These are phyloP conservation scores for Scotopteryx bipunctaria DNA, from an alignment of 2,888 invertebrate genomes.

Conservation along the genomic window DNA sequence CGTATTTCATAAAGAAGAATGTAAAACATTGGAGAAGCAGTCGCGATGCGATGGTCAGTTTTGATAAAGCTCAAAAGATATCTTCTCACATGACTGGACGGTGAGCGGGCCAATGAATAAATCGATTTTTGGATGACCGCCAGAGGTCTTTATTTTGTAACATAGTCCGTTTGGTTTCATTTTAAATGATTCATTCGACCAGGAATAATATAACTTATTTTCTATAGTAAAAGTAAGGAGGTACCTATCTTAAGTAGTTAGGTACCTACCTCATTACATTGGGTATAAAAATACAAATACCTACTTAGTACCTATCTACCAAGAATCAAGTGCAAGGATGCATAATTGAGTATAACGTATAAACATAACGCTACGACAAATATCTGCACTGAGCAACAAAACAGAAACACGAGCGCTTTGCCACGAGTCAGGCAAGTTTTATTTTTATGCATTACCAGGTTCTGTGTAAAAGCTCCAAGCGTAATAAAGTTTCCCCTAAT, in stretches of 20 bases:
- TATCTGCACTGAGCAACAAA: constrained; percentile 1
- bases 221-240: no score
- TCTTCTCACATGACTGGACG: constrained; percentile 52
- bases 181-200: constrained; percentile 4
- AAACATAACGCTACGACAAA: neutral
- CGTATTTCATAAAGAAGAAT: neutral
- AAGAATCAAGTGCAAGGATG: neutral
- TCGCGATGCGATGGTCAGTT: neutral
- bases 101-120: constrained; percentile 48
- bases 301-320: no score
- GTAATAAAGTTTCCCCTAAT: constrained; percentile 10
- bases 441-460: constrained; percentile 11
- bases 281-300: no score
- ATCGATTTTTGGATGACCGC: constrained; percentile 54
- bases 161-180: constrained; percentile 8
- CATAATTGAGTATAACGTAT: neutral
- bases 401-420: constrained; percentile 3
- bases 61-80: constrained; percentile 44
- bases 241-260: no score
- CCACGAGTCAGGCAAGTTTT: neutral
- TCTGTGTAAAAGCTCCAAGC: constrained; percentile 6
- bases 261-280: no score
- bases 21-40: neutral
- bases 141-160: constrained; percentile 43
- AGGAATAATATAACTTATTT: neutral